A percentile compares a stretch with the other conserved stretches of the same genome.
phyloP scores from a whole-genome alignment of 2,113 vertebrate species.

The Taxidea taxus region DNA sequence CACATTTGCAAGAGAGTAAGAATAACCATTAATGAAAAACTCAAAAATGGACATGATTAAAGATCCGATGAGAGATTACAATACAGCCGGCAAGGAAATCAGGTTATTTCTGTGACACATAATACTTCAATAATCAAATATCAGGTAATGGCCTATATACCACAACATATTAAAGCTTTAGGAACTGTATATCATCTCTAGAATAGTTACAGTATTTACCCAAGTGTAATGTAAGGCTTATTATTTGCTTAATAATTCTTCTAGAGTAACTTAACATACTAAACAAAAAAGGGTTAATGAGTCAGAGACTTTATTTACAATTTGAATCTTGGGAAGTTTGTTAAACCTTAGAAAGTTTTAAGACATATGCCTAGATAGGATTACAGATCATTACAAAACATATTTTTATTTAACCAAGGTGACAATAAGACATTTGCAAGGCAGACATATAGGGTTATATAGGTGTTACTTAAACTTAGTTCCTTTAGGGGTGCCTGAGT shows the following conservation, averaged over 20 bases:
- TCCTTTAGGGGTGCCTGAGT: too few species aligned
- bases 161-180: background rate
- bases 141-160: background rate
- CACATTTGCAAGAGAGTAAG: background rate
- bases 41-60: background rate
- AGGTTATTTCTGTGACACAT: background rate
- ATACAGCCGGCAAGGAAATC: background rate
- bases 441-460: background rate
- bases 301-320: background rate
- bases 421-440: background rate
- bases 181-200: background rate
- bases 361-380: background rate
- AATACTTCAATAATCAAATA: background rate
- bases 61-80: background rate
- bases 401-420: background rate
- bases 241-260: background rate
- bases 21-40: background rate
- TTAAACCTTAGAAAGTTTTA: background rate
- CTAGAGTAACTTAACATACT: background rate
- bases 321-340: background rate
- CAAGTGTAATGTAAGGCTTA: background rate
- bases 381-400: background rate
- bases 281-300: background rate
- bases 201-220: background rate
- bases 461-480: background rate